Base-by-base conservation (phyloP, 2,888 invertebrate species). In the Camptogramma bilineatum region DNA sequence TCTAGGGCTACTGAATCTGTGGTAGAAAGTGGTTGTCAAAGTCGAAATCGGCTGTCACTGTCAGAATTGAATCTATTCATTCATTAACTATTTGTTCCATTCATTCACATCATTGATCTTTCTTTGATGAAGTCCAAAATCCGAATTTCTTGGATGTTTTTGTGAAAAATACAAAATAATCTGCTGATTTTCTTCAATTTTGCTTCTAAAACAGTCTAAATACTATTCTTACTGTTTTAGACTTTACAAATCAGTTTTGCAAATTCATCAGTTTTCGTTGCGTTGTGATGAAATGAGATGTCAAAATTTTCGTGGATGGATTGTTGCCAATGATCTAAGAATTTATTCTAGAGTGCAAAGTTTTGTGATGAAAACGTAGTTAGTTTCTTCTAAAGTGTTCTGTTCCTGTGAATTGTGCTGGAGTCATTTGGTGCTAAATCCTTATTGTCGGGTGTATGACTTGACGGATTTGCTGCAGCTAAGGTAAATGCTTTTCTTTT, bases 221-320 rank as follows among this genome's bases (percentile, higher is more conserved):
- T n/a, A 17, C 18, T 31, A 16, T 16, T 50, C 39, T 50, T 39
- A 28, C 31, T 50, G 48, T 16, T 46, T 21, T 10, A n/a, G 16
- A 21, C 48, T 21, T 48, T 9, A 21, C 4, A 28, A 48, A 48
- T 18, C 54, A 39, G 53, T 47, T 63, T 54, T 51, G 54, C 39
- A 46, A 52, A 59, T 24, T 64, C 44, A 52, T 64, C 57, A 28
- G 39, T 21, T 58, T 74, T 77, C 73, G 78, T 78, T 80, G 76
- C 75, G 76, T 75, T 82, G 82, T 83, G 78, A 85, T 86, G 87
- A 89, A 88, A 86, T 86, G 87, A 89, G 89, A 90, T 85, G 92
- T 93, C 93, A 93, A 86, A 89, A 83, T 86, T 87, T 88, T 85
- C 81, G 86, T 90, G 87, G 87, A 88, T 90, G 87, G 88, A 88